phyloP scores from a whole-genome alignment of 2,113 vertebrate species.

The Mionectes macconnelli region DNA sequence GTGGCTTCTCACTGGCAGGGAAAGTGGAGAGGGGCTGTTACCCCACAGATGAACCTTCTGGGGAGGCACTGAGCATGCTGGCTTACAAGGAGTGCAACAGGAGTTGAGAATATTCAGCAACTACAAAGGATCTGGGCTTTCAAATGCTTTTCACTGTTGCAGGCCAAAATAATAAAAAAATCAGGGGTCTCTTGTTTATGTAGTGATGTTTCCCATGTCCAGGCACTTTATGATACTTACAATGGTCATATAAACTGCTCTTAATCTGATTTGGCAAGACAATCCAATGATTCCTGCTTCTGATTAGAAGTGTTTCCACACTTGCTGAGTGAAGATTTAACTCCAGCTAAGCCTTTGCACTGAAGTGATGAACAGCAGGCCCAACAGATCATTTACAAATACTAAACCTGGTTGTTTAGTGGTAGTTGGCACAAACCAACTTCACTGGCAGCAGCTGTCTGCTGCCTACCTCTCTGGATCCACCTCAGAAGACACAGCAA shows the following conservation, averaged over 20 bases:
- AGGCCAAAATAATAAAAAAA: not conserved
- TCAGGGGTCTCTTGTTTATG: not conserved
- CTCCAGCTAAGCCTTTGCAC: not conserved
- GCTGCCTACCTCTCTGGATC: not conserved
- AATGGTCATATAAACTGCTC: not conserved
- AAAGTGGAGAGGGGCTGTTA: not conserved
- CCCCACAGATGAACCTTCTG: not conserved
- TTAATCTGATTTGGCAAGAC: conserved; percentile 34
- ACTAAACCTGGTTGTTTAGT: not conserved
- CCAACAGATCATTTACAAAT: not conserved
- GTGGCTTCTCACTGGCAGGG: not conserved
- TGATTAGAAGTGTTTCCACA: not conserved
- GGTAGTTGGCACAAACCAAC: not conserved
- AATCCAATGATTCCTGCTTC: not conserved
- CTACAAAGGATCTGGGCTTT: not conserved
- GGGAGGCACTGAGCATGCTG: not conserved
- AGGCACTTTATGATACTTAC: not conserved
- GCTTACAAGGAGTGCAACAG: not conserved
- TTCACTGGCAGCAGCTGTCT: not conserved
- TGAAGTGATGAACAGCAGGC: not conserved
- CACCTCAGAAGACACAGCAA: not conserved
- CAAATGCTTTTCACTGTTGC: not conserved
- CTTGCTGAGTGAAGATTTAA: not conserved
- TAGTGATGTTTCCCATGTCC: not conserved
- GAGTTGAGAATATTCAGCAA: not conserved